A percentile compares a stretch with the other conserved stretches of the same genome.
Evolutionary conservation across 2,113 vertebrate genomes (phyloP).

Genomic region (Centrocercus urophasianus): DNA sequence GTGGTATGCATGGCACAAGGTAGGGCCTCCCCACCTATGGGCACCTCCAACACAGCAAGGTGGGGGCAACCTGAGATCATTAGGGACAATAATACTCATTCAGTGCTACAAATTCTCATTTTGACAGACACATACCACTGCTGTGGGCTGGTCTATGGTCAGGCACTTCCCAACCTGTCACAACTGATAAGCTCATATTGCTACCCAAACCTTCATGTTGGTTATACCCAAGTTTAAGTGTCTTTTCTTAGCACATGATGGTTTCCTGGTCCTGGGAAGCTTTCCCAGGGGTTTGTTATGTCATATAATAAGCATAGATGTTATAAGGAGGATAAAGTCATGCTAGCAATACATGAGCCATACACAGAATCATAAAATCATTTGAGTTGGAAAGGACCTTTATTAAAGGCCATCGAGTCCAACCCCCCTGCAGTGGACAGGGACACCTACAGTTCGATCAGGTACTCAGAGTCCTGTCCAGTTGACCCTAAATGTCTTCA

Average conservation of each 20-base stretch:
- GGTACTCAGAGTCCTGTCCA: too few relatives aligned
- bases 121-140: background rate
- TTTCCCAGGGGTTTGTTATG: background rate
- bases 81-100: background rate
- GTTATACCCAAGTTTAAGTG: background rate
- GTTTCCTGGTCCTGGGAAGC: background rate
- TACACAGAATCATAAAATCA: background rate
- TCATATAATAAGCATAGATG: background rate
- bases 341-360: background rate
- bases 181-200: background rate
- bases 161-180: background rate
- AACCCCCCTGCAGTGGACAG: too few relatives aligned
- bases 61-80: background rate
- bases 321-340: background rate
- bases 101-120: background rate
- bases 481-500: too few relatives aligned
- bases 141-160: background rate
- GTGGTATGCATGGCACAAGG: rapidly evolving
- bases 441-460: too few relatives aligned
- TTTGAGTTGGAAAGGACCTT: too few relatives aligned
- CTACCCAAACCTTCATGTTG: background rate
- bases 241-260: background rate
- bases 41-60: background rate
- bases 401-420: too few relatives aligned
- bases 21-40: background rate